These are phyloP conservation scores for Notamacropus eugenii DNA, from an alignment of 2,797 vertebrate species.

Conservation along the genomic window DNA sequence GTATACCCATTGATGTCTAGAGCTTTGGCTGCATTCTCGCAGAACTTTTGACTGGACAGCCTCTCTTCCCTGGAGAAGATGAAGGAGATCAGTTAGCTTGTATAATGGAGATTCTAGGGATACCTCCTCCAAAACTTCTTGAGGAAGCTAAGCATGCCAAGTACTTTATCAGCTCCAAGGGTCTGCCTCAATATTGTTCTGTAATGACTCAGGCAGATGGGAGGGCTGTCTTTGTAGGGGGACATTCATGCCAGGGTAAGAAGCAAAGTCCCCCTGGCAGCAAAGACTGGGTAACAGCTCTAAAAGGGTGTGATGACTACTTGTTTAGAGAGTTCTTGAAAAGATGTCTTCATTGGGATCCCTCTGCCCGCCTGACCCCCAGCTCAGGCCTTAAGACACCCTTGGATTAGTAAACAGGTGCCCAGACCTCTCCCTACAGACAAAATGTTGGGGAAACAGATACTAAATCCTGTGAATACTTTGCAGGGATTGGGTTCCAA, in stretches of 20 bases:
- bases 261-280: slow-evolving; percentile 93
- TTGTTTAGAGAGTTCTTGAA: slow-evolving; percentile 96
- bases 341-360: slow-evolving; percentile 98
- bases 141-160: slow-evolving; percentile 96
- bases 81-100: slow-evolving; percentile 98
- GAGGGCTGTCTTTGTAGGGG: slow-evolving; percentile 90
- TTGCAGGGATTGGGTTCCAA: slow-evolving; percentile 94
- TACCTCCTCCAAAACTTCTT: slow-evolving; percentile 94
- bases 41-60: slow-evolving; percentile 97
- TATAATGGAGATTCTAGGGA: slow-evolving; percentile 97
- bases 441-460: slow-evolving; percentile 89
- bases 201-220: slow-evolving; percentile 91
- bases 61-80: slow-evolving; percentile 96
- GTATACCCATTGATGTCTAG: slow-evolving; percentile 98
- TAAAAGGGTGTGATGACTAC: slow-evolving; percentile 96
- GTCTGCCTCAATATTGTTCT: slow-evolving; percentile 96
- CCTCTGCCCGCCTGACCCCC: slow-evolving; percentile 93
- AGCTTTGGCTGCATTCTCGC: slow-evolving; percentile 98
- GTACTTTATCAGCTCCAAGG: slow-evolving; percentile 98
- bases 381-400: slow-evolving; percentile 93
- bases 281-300: slow-evolving; percentile 93
- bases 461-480: slow-evolving; percentile 89
- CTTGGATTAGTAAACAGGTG: slow-evolving; percentile 94
- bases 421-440: slow-evolving; percentile 89
- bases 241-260: slow-evolving; percentile 94